Evolutionary conservation across 2,797 vertebrate species (phyloP), one percentile per base, ranked within the genome.

Genomic region (Melopsittacus undulatus): DNA sequence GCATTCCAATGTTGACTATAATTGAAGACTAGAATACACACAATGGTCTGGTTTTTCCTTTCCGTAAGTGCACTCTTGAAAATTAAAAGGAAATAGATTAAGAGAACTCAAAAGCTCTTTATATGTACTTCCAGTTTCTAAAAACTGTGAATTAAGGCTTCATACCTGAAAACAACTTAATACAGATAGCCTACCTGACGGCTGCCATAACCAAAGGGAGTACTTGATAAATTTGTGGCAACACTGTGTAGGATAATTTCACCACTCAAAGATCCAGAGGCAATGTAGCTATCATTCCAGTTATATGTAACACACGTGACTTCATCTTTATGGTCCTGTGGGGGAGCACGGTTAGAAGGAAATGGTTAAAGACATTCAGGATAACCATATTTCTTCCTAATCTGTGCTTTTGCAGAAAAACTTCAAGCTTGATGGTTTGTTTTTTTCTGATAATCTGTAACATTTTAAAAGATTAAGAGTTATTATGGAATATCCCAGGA

Each of bases 221-320:
- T 98, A 96, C 98, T 98, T 89, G 99, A 99, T 83, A 99, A 97
- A 97, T 99, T 99, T 90, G 99, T 99, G 90, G 99, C 99, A 93
- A 99, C 96, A 75, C 98, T 99, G 97, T 99, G 98, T 46, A 99
- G 97, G 92, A 99, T 98, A 93, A 99, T 98, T 89, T 99, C 99
- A 61, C 99, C 99, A 51, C 99, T 99, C 96, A 98, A 97, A 92
- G 99, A 99, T 32, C 99, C 99, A 21, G 99, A 99, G 51, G 98
- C 99, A 66, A 99, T 49, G 85, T 98, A 99, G 96, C 98, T 98
- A 97, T 99, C 99, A 19, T 98, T 99, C 96, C 98, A 98, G 83
- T 99, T 99, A 89, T 99, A 99, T 18, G 98, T 98, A 78, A 99
- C 97, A 85, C 98, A 99, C 0, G 98, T 99, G 78, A 99, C 98